Percentiles rank a stretch among this genome's conserved stretches.
phyloP scores from a whole-genome alignment of 1,140 invertebrate genomes.

The Galleria mellonella region DNA sequence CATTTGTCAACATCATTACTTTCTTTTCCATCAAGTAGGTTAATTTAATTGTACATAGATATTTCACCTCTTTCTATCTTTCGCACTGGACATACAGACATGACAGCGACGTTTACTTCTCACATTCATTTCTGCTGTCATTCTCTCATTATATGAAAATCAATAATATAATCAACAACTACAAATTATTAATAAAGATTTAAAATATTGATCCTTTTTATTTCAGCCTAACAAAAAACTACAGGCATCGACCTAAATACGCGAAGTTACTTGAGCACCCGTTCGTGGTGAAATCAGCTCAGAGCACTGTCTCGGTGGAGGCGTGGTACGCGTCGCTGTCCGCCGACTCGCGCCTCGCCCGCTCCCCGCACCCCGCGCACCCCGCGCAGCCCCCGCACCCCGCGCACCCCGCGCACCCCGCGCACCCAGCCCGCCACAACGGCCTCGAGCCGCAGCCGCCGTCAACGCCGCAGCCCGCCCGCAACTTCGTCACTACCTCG shows the following conservation, averaged over 20 bases:
- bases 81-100: too few relatives aligned
- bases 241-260: constrained; percentile 95
- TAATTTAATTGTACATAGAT: too few relatives aligned
- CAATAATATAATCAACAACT: too few relatives aligned
- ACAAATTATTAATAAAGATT: too few relatives aligned
- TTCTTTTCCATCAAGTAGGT: too few relatives aligned
- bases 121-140: too few relatives aligned
- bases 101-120: too few relatives aligned
- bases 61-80: too few relatives aligned
- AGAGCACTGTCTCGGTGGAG: constrained; percentile 83
- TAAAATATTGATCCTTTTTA: constrained; percentile 14
- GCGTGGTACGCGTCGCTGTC: constrained; percentile 80
- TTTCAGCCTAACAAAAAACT: constrained; percentile 95
- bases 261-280: constrained; percentile 91
- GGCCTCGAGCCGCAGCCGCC: constrained; percentile 39
- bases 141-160: too few relatives aligned
- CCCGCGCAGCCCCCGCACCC: constrained; percentile 6
- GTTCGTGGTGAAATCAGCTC: constrained; percentile 90
- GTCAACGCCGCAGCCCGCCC: constrained; percentile 42
- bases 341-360: constrained; percentile 7
- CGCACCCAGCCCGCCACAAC: constrained; percentile 10
- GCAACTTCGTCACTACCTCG: constrained; percentile 51
- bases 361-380: constrained; percentile 2
- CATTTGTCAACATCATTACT: too few relatives aligned
- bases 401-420: not conserved